A percentile compares a stretch with the other conserved stretches of the same genome.
Conservation (phyloP, 2,888 invertebrate species). For the Eustalomyia histrio region DNA sequence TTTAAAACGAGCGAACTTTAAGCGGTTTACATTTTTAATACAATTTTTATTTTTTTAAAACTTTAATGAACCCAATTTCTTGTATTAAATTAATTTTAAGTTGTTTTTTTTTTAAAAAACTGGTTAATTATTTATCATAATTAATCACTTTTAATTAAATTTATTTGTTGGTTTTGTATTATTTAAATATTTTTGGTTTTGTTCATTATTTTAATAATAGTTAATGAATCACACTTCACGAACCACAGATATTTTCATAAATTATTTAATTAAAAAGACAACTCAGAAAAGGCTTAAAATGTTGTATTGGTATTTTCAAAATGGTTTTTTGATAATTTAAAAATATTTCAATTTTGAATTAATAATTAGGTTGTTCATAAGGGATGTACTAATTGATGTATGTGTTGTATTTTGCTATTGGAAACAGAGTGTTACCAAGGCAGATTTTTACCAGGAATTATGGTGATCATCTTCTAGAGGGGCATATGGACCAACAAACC, state of each 20-base stretch:
- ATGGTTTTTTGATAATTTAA: too few species aligned
- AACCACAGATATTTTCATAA: not conserved
- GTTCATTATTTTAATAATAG: conserved; percentile 28
- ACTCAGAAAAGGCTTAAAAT: too few species aligned
- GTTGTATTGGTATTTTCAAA: not conserved
- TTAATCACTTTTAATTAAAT: conserved; percentile 24
- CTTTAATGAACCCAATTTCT: not conserved
- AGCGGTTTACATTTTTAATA: conserved; percentile 4
- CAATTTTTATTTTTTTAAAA: not conserved
- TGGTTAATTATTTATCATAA: conserved; percentile 10
- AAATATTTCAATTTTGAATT: too few species aligned
- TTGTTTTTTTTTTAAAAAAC: not conserved
- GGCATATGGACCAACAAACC: too few species aligned
- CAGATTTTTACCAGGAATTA: too few species aligned
- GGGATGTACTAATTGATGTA: too few species aligned
- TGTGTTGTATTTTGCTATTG: too few species aligned
- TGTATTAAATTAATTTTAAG: not conserved
- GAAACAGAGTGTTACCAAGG: too few species aligned
- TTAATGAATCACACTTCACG: conserved; percentile 29
- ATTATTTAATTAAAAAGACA: conserved; percentile 4
- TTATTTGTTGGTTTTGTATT: not conserved
- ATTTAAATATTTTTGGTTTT: not conserved
- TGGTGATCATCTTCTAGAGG: too few species aligned
- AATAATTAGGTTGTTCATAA: too few species aligned
- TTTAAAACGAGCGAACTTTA: conserved; percentile 14